Base-by-base conservation (phyloP, 2,888 invertebrate genomes). In the Spilosoma lubricipeda region DNA sequence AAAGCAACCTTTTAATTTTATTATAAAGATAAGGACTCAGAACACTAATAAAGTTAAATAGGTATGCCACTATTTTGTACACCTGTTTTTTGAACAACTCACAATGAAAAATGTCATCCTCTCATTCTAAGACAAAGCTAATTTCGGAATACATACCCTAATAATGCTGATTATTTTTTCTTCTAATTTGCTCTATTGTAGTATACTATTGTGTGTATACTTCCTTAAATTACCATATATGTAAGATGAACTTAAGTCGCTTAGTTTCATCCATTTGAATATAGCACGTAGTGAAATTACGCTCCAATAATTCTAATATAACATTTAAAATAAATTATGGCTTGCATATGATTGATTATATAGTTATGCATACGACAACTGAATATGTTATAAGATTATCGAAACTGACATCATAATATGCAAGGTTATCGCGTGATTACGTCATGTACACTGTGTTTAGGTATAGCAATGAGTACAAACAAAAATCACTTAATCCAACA, bases 141-240 rank as follows among this genome's bases (percentile, higher is more conserved):
- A 52, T 56, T n/a, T 56, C 9, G n/a, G 2, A 56, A 2, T 0
- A 56, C 8, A 23, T 52, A 52, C 52, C 20, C 7, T 20, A 8
- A 23, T 23, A 20, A 23, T 56, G 8, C n/a, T n/a, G n/a, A 56
- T 23, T 52, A n/a, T 56, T 56, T 56, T 8, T n/a, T n/a, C 52
- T 56, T 8, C 9, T 56, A 56, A n/a, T n/a, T n/a, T 56, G 8
- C 23, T 20, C 20, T 20, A 20, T 1, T 2, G 18, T 2, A 1
- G 4, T 0, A 0, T 1, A 15, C 45, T 20, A 23, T 9, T 23
- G 0, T n/a, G n/a, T n/a, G n/a, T n/a, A n/a, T n/a, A n/a, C 18
- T 52, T 52, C 23, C 23, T 7, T 23, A 7, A 48, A 23, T 8
- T 23, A 7, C 2, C 18, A 45, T 1, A 13, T 18, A 45, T 45